Evolutionary conservation across 2,113 vertebrate species (phyloP), one percentile per base, ranked within the genome.

Genomic region (Alectura lathami): DNA sequence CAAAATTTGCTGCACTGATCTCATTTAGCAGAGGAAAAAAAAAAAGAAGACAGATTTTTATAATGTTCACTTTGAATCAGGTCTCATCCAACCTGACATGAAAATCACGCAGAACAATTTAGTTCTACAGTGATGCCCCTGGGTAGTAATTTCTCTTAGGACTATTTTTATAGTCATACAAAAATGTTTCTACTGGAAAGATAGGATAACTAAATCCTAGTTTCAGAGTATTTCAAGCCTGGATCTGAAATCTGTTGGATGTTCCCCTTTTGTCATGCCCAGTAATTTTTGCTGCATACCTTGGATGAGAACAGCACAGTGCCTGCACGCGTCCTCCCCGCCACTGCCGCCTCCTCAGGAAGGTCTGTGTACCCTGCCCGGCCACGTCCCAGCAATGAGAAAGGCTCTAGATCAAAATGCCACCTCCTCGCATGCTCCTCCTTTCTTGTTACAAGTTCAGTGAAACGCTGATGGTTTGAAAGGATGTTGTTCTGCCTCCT

Each of bases 301-400:
- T 4, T 48, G 18, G 13, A 36, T 75, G 51, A 77, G 27, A 20
- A 81, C 42, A 62, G 7, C 9, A 38, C n/a, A 38, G 8, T 81
- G 72, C 59, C 60, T 74, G n/a, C 15, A 38, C 1, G 1, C 1
- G 17, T 83, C 73, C 30, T 47, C 78, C 50, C 69, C 54, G 29
- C 2, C 26, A 32, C 76, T 29, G 14, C 5, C 2, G 0, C 51
- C 30, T 63, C 29, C 45, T 11, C 0, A 1, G 40, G 26, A 77
- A 70, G 48, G 64, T 40, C 23, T 1, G 7, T 7, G 27, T 54
- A 29, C 50, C 53, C 70, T 79, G 79, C 73, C 69, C 59, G 38
- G 48, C 51, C 0, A 1, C 79, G 74, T 77, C 90, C 82, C 70
- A 66, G 85, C 67, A 56, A 43, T 1, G 0, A 3, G 13, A 23